phyloP scores from a whole-genome alignment of 2,113 vertebrate genomes.

The Ptilorrhoa leucosticta region DNA sequence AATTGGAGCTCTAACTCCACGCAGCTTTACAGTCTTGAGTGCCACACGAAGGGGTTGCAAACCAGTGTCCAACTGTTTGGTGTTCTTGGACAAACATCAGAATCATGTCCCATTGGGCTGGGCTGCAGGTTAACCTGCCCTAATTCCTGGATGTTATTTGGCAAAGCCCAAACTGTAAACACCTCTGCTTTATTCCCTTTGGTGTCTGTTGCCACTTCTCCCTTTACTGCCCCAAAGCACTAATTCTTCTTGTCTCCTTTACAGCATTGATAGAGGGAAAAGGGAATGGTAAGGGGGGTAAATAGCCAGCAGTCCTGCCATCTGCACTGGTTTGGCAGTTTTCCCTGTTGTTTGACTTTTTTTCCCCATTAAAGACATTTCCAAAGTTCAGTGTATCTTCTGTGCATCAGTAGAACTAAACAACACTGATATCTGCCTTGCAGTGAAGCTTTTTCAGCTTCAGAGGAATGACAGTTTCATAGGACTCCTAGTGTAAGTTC shows the following conservation, averaged over 20 bases:
- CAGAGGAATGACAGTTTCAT: neutral
- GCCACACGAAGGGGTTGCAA: neutral
- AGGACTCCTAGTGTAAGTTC: neutral
- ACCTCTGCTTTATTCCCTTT: neutral
- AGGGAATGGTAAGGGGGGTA: neutral
- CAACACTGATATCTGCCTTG: neutral
- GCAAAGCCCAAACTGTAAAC: neutral
- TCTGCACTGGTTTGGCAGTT: neutral
- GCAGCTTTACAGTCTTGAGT: neutral
- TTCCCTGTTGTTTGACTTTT: neutral
- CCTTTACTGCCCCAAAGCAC: neutral
- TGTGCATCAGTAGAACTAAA: neutral
- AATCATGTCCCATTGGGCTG: rapidly evolving
- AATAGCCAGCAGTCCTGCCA: neutral
- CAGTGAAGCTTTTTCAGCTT: neutral
- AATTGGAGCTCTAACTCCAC: neutral
- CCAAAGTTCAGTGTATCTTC: neutral
- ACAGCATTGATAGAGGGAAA: neutral
- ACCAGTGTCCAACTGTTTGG: neutral
- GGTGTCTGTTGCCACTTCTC: neutral
- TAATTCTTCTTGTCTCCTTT: neutral
- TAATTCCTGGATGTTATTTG: neutral
- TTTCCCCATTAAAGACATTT: neutral
- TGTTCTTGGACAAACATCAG: neutral
- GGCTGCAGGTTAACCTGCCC: neutral